These are phyloP conservation scores for Sigmodon hispidus DNA, from an alignment of 2,113 vertebrate species.

Conservation along the genomic window DNA sequence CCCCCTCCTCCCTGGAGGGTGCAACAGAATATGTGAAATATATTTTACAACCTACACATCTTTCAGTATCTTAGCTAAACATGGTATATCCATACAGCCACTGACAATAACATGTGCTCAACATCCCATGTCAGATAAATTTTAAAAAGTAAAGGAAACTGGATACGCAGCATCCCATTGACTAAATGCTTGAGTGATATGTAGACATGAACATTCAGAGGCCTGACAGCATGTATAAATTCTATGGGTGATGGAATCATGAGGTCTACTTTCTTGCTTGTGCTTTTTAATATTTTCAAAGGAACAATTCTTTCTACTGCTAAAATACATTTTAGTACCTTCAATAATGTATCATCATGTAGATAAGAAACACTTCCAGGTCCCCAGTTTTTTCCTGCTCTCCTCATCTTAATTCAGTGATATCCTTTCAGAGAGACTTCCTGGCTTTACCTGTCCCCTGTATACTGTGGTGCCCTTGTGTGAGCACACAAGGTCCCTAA, in stretches of 20 bases:
- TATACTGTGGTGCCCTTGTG: too few relatives aligned
- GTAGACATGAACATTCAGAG: neutral
- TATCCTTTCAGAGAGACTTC: neutral
- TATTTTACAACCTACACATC: neutral
- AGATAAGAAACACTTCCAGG: neutral
- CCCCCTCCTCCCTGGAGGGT: neutral
- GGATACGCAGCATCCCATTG: neutral
- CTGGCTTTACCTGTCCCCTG: neutral
- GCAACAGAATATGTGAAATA: neutral
- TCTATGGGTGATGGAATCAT: neutral
- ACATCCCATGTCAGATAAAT: neutral
- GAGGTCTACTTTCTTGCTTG: neutral
- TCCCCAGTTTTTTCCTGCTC: neutral
- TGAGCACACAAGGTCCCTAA: neutral
- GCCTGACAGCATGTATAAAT: neutral
- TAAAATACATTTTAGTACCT: slow-evolving; percentile 1
- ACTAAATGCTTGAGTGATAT: neutral
- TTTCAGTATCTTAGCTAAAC: neutral
- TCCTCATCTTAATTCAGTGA: neutral
- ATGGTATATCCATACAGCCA: neutral
- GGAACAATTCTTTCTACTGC: slow-evolving; percentile 17
- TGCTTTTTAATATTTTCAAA: neutral
- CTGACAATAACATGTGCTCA: neutral
- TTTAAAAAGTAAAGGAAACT: neutral
- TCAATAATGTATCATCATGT: neutral